Percentiles rank a stretch among this genome's conserved stretches.
phyloP scores from a whole-genome alignment of 2,797 vertebrate species.

The Rhynchonycteris naso region DNA sequence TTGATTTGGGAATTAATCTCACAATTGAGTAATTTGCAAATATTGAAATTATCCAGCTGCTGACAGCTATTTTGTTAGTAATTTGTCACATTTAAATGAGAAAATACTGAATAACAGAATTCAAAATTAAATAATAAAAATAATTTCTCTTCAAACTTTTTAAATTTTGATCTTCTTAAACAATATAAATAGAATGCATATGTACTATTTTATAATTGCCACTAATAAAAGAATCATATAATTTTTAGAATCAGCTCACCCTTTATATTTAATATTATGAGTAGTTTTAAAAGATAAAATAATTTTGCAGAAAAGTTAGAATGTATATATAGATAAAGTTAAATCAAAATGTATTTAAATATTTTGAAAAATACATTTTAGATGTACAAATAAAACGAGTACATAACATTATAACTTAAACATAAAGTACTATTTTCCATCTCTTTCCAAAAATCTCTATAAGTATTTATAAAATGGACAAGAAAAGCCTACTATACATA shows the following conservation, averaged over 20 bases:
- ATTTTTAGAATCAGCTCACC: background rate
- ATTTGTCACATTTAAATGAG: slow-evolving; percentile 48
- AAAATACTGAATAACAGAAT: slow-evolving; percentile 11
- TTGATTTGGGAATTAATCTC: slow-evolving; percentile 79
- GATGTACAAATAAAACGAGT: background rate
- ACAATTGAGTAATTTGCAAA: slow-evolving; percentile 75
- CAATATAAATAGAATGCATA: background rate
- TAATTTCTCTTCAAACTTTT: background rate
- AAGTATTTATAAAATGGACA: slow-evolving; percentile 36
- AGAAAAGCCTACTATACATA: background rate
- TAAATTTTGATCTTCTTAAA: background rate
- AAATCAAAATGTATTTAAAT: background rate
- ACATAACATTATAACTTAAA: background rate
- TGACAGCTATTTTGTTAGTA: slow-evolving; percentile 69
- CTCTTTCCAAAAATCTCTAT: slow-evolving; percentile 48
- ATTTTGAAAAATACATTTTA: slow-evolving; percentile 26
- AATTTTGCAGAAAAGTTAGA: background rate
- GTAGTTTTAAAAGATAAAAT: background rate
- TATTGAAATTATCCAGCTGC: slow-evolving; percentile 50
- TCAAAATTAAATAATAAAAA: background rate
- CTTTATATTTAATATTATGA: background rate
- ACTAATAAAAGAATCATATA: background rate
- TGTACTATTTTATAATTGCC: background rate
- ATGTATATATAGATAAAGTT: background rate
- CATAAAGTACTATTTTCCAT: fast-evolving